phyloP scores from a whole-genome alignment of 2,888 invertebrate genomes.

The Chirona hameri region DNA sequence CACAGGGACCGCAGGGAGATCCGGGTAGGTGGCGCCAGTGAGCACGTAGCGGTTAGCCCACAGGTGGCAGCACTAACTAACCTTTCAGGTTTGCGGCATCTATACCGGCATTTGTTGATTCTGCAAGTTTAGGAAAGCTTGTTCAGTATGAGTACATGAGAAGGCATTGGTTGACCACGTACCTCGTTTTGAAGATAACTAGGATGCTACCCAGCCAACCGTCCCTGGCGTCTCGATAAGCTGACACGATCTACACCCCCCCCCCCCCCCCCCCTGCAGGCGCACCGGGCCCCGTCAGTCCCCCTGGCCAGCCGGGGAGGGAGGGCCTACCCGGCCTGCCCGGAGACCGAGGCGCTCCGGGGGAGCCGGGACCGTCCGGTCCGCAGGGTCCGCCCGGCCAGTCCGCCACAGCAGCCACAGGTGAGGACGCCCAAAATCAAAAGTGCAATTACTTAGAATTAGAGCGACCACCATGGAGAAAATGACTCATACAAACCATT shows the following conservation, averaged over 20 bases:
- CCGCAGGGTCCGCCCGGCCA: neutral
- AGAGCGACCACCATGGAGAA: neutral
- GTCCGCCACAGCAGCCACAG: neutral
- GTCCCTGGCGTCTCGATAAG: no score
- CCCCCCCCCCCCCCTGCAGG: neutral
- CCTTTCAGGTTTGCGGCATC: neutral
- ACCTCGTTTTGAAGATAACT: no score
- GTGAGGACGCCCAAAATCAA: neutral
- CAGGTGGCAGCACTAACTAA: neutral
- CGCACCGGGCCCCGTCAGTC: neutral
- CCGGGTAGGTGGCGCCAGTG: neutral
- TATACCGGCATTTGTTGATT: no score
- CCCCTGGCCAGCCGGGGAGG: neutral
- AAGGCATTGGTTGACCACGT: no score
- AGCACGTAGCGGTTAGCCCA: no score
- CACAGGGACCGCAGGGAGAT: neutral
- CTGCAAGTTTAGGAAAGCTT: no score
- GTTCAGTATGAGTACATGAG: no score
- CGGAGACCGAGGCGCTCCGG: neutral
- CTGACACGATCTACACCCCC: neutral
- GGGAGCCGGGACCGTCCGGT: neutral
- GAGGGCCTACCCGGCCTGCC: neutral
- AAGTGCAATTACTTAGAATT: neutral
- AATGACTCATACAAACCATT: no score
- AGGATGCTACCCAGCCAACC: no score